Percentiles rank a stretch among this genome's conserved stretches.
These are phyloP conservation scores for Drosophila pseudoananassae DNA, from an alignment of 1,140 invertebrate genomes.

Conservation along the genomic window DNA sequence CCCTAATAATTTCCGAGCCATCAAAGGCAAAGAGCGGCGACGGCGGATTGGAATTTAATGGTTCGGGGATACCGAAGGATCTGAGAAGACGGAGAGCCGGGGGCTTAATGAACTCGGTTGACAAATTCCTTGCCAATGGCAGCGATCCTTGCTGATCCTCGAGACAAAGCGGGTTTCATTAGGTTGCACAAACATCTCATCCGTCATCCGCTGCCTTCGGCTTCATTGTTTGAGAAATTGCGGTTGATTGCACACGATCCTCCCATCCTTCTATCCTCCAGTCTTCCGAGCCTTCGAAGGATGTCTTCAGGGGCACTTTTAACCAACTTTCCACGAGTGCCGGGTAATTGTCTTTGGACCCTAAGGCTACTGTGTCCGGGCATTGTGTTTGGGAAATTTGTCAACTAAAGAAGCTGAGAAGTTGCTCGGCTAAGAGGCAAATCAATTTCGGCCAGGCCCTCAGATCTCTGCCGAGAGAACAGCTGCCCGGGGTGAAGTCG, in stretches of 20 bases:
- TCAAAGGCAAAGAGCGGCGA: slow-evolving; percentile 78
- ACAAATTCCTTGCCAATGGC: slow-evolving; percentile 56
- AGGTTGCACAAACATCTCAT: slow-evolving; percentile 76
- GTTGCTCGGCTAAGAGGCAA: slow-evolving; percentile 46
- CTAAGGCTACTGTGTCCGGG: slow-evolving; percentile 51
- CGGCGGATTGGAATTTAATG: slow-evolving; percentile 78
- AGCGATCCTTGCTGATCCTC: slow-evolving; percentile 69
- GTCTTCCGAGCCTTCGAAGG: slow-evolving; percentile 46
- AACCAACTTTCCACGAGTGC: slow-evolving; percentile 69
- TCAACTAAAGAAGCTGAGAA: slow-evolving; percentile 51
- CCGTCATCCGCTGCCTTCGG: slow-evolving; percentile 21
- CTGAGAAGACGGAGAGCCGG: slow-evolving; percentile 1
- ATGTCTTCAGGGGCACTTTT: slow-evolving; percentile 50
- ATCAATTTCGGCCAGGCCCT: slow-evolving; percentile 48
- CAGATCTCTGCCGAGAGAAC: slow-evolving; percentile 39
- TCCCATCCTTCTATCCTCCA: background rate
- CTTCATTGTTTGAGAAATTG: slow-evolving; percentile 66
- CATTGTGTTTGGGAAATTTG: slow-evolving; percentile 56
- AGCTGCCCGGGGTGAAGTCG: slow-evolving; percentile 16
- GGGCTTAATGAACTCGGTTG: slow-evolving; percentile 78
- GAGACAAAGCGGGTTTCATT: slow-evolving; percentile 63
- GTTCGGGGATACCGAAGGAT: slow-evolving; percentile 30
- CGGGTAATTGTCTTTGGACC: slow-evolving; percentile 50
- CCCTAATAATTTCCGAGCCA: slow-evolving; percentile 80
- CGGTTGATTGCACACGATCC: slow-evolving; percentile 83